These are phyloP conservation scores for Ptychadena robeensis DNA, from an alignment of 2,797 vertebrate species.

Conservation along the genomic window DNA sequence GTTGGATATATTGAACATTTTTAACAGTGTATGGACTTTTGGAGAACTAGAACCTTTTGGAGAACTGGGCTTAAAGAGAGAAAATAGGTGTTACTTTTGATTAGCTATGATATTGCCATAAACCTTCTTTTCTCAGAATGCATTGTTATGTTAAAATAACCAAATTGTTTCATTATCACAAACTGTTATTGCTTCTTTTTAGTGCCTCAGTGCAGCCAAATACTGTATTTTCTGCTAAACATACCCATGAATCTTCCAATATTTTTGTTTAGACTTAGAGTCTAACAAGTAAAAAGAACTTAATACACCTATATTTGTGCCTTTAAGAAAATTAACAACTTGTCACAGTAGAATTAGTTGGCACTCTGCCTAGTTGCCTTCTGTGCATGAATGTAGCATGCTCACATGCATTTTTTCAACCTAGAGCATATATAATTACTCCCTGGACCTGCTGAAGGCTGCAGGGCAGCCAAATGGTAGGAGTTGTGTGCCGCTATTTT, in stretches of 20 bases:
- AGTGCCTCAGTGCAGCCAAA: too few species aligned
- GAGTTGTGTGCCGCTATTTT: conserved; percentile 25
- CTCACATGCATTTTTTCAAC: conserved; percentile 25
- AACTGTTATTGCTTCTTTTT: neutral
- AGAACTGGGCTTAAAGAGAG: too few species aligned
- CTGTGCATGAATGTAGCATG: conserved; percentile 4
- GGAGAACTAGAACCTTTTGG: too few species aligned
- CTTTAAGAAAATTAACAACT: neutral
- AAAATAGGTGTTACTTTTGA: too few species aligned
- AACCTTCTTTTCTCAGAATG: neutral
- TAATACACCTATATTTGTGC: neutral
- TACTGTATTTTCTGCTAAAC: too few species aligned
- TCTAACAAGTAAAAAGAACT: neutral
- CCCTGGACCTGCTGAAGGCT: conserved; percentile 26
- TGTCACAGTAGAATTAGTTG: neutral
- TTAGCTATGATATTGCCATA: too few species aligned
- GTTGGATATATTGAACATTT: too few species aligned
- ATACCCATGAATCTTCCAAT: too few species aligned
- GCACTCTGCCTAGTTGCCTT: neutral
- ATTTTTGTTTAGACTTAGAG: too few species aligned
- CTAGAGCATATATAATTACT: conserved; percentile 37
- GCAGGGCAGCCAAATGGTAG: conserved; percentile 36
- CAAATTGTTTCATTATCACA: neutral
- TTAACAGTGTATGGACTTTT: too few species aligned
- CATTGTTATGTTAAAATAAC: neutral